Percentiles rank a stretch among this genome's conserved stretches.
These are phyloP conservation scores for Dasysyrphus albostriatus DNA, from an alignment of 2,888 invertebrate genomes.

Conservation along the genomic window DNA sequence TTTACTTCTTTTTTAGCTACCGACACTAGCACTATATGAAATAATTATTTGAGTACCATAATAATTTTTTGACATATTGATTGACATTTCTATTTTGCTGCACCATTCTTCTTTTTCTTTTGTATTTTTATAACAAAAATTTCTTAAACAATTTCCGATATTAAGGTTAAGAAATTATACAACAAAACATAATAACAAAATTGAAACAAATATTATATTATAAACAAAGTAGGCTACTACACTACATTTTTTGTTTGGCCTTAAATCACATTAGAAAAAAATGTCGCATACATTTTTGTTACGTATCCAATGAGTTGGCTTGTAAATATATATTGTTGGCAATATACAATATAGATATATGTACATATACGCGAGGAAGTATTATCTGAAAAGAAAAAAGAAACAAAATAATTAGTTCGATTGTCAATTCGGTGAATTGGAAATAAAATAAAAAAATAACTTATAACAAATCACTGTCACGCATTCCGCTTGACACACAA, in stretches of 20 bases:
- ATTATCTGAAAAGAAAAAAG: conserved; percentile 60
- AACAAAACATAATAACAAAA: conserved; percentile 13
- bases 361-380: conserved; percentile 28
- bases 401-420: conserved; percentile 46
- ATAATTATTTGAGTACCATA: conserved; percentile 54
- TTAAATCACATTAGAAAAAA: conserved; percentile 63
- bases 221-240: conserved; percentile 43
- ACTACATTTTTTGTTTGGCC: conserved; percentile 15
- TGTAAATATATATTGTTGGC: not conserved
- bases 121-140: conserved; percentile 32
- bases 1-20: conserved; percentile 51
- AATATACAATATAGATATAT: no score
- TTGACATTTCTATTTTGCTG: conserved; percentile 41
- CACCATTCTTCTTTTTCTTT: conserved; percentile 15
- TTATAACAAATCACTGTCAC: conserved; percentile 59
- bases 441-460: not conserved
- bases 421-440: conserved; percentile 39
- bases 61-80: conserved; percentile 62
- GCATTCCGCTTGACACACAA: conserved; percentile 42
- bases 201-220: conserved; percentile 22
- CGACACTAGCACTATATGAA: conserved; percentile 58
- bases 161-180: conserved; percentile 23
- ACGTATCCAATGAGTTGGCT: conserved; percentile 50
- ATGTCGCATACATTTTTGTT: conserved; percentile 42
- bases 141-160: conserved; percentile 6